Evolutionary conservation across 2,797 vertebrate genomes (phyloP).

Genomic region (Mastacembelus armatus): DNA sequence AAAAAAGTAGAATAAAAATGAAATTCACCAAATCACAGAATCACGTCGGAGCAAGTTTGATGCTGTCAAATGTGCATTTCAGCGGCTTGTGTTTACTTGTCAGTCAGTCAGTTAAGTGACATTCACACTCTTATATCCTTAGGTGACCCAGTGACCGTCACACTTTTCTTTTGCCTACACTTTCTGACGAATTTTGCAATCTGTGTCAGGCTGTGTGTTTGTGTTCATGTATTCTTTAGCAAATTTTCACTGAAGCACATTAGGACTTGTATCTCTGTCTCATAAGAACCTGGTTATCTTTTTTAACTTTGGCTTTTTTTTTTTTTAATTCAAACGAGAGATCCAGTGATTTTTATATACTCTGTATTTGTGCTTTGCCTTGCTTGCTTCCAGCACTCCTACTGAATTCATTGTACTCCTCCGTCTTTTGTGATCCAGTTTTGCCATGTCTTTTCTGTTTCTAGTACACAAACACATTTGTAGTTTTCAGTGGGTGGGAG

Average conservation of each 20-base stretch:
- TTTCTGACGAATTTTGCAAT: neutral
- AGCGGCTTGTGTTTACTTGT: neutral
- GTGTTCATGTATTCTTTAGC: neutral
- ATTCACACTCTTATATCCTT: neutral
- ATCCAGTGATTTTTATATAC: neutral
- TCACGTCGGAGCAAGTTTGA: neutral
- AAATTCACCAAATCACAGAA: neutral
- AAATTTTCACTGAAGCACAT: neutral
- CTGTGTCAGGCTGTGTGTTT: neutral
- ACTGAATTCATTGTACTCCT: neutral
- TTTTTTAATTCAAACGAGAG: slow-evolving; percentile 1
- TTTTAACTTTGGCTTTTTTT: neutral
- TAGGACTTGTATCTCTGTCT: neutral
- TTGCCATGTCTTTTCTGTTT: slow-evolving; percentile 24
- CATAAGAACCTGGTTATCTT: neutral
- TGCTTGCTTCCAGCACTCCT: neutral
- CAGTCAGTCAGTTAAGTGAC: neutral
- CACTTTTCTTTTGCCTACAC: neutral
- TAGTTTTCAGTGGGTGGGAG: too few relatives aligned
- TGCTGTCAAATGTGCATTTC: neutral
- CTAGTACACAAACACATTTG: neutral
- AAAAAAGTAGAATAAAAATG: too few relatives aligned
- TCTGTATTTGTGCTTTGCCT: slow-evolving; percentile 8
- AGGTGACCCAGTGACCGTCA: neutral
- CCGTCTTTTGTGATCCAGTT: slow-evolving; percentile 14